Percentiles rank a stretch among this genome's conserved stretches.
Evolutionary conservation across 2,888 invertebrate genomes (phyloP).

Genomic region (Amaurobius ferox): DNA sequence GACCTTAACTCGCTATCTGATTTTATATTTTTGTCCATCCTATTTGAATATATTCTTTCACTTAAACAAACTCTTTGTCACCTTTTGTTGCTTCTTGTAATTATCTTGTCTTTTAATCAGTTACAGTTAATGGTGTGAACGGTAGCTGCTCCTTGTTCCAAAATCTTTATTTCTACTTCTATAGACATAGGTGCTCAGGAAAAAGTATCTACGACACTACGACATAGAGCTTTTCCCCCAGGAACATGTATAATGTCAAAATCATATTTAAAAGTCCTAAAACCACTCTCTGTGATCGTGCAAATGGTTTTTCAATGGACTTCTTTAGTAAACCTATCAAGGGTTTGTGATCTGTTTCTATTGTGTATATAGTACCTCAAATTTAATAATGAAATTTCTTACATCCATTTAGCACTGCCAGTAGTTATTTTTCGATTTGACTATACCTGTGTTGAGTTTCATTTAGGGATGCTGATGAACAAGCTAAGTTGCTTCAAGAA

Average conservation of each 20-base stretch:
- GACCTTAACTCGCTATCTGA: too few species aligned
- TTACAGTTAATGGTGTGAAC: too few species aligned
- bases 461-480: slow-evolving; percentile 23
- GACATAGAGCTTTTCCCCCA: neutral
- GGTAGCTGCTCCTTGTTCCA: too few species aligned
- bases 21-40: too few species aligned
- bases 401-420: slow-evolving; percentile 25
- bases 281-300: slow-evolving; percentile 31
- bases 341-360: slow-evolving; percentile 46
- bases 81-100: too few species aligned
- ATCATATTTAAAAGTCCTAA: slow-evolving; percentile 18
- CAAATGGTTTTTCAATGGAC: slow-evolving; percentile 1
- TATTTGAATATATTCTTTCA: too few species aligned
- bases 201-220: too few species aligned
- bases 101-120: too few species aligned
- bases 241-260: slow-evolving; percentile 1
- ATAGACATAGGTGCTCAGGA: too few species aligned
- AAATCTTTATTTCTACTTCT: too few species aligned
- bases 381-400: slow-evolving; percentile 19
- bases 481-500: slow-evolving; percentile 18
- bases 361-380: slow-evolving; percentile 14
- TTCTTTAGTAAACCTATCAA: slow-evolving; percentile 20
- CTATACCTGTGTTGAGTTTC: slow-evolving; percentile 39
- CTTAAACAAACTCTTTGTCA: too few species aligned
- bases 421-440: slow-evolving; percentile 54